Base-by-base conservation (phyloP, 2,888 invertebrate species). In the Polyommatus icarus region DNA sequence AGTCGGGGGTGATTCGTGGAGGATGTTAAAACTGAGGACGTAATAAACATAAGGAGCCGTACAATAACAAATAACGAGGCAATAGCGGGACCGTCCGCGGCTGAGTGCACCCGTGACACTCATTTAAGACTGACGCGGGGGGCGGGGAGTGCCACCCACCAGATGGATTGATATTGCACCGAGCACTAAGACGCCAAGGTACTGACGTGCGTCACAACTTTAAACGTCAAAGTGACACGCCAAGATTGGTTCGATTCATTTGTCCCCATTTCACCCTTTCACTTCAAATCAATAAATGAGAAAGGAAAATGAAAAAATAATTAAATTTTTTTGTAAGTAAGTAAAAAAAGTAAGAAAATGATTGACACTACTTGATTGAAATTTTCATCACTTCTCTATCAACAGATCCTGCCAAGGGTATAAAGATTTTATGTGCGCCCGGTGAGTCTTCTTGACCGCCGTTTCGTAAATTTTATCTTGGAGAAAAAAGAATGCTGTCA, bases 131-230 rank as follows among this genome's bases (percentile, higher is more conserved):
- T 93, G 93, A 93, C 92, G 90, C 89, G 92, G 90, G 89, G 86
- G 84, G 85, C 1, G 10, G 10, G 3, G 81, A 81, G 81, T 79
- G 81, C 83, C 89, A 78, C 89, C 89, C 87, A 85, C 87, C 93
- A 93, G 93, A 93, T 93, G 92, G 93, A 93, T 93, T 93, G 93
- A 93, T 93, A 93, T 93, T 92, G 92, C 91, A 90, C 88, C 88
- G 85, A 88, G 89, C 90, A 89, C 91, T 88, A 93, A 92, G 93
- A 92, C 88, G 91, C 88, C 90, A 15, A 67, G 67, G 29, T 67
- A 29, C 67, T 18, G 67, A 67, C 67, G 29, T 24, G 24, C 67
- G 18, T 32, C 67, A 67, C 67, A 67, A 67, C 29, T 67, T 67
- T 12, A 67, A 67, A 67, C 29, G 67, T 67, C 67, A 32, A 67